Evolutionary conservation across 2,888 invertebrate species (phyloP), one percentile per base, ranked within the genome.

Genomic region (Habroteleia sp.): DNA sequence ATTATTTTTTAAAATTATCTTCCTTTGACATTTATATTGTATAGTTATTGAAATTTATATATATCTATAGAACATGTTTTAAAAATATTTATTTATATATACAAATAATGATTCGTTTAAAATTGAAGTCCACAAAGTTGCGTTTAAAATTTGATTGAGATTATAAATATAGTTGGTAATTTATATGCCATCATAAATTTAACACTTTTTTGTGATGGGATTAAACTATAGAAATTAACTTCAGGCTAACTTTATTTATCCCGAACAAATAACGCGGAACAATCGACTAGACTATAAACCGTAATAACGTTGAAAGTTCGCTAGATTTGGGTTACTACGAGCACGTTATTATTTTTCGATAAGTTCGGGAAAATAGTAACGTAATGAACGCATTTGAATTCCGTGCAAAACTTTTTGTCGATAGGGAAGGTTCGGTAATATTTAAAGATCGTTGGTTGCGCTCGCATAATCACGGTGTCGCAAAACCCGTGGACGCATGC

Each of bases 331-430:
- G 27, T 44, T 44, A 44, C 29, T 31, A 27, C 29, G n/a, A 27
- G n/a, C 13, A 16, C 14, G 23, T 58, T 44, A 27, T 25, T 25
- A 35, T 27, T 44, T 58, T 11, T 35, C 16, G 16, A 35, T 27
- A 44, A 58, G 23, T 17, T 39, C 10, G 27, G 8, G 14, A 4
- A 35, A 33, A 13, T 8, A 13, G 7, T 16, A 2, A 1, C 6
- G 20, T 23, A 56, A 56, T 27, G 58, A 35, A n/a, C 35, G 27
- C 31, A 35, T 37, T 27, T 44, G 27, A 25, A 60, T 46, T 60
- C 27, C 27, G 14, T 25, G 17, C 29, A 17, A 29, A 37, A 54
- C 14, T 54, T 54, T 50, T 20, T 10, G 17, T 13, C 46, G 16
- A 3, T 20, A 11, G 33, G 13, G 13, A 5, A 33, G 13, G 23